Evolutionary conservation across 1,140 invertebrate genomes (phyloP).

Genomic region (Caenorhabditis inopinata): DNA sequence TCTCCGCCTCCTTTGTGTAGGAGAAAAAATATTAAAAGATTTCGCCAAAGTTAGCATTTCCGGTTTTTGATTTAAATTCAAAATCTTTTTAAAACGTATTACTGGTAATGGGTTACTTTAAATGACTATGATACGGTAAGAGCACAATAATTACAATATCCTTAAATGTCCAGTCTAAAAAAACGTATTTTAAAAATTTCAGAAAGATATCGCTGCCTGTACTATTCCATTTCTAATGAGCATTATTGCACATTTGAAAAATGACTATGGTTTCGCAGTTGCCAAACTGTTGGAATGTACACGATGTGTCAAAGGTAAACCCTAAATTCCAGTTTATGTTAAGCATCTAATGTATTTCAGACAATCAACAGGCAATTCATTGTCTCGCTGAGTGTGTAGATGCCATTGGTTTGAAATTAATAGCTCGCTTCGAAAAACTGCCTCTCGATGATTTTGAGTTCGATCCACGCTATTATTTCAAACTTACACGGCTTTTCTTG

Average conservation of each 20-base stretch:
- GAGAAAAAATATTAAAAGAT: too few species aligned
- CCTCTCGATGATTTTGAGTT: background rate
- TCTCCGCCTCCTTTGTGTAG: too few species aligned
- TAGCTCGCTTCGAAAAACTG: background rate
- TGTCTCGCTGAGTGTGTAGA: background rate
- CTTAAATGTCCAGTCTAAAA: too few species aligned
- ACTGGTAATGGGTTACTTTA: too few species aligned
- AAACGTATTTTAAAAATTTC: background rate
- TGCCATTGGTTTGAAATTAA: background rate
- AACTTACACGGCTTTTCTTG: background rate
- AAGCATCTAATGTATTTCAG: too few species aligned
- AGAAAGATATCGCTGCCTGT: background rate
- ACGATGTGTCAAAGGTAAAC: too few species aligned
- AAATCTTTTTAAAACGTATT: too few species aligned
- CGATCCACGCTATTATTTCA: background rate
- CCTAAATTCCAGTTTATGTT: too few species aligned
- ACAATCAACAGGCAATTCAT: background rate
- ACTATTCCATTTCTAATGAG: background rate
- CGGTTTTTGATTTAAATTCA: too few species aligned
- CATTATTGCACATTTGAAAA: background rate
- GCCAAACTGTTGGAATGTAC: background rate
- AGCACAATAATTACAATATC: too few species aligned
- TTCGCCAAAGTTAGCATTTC: too few species aligned
- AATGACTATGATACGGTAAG: too few species aligned
- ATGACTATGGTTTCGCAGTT: background rate